A percentile compares a stretch with the other conserved stretches of the same genome.
Evolutionary conservation across 2,113 vertebrate genomes (phyloP).

Genomic region (Trogon melanurus): DNA sequence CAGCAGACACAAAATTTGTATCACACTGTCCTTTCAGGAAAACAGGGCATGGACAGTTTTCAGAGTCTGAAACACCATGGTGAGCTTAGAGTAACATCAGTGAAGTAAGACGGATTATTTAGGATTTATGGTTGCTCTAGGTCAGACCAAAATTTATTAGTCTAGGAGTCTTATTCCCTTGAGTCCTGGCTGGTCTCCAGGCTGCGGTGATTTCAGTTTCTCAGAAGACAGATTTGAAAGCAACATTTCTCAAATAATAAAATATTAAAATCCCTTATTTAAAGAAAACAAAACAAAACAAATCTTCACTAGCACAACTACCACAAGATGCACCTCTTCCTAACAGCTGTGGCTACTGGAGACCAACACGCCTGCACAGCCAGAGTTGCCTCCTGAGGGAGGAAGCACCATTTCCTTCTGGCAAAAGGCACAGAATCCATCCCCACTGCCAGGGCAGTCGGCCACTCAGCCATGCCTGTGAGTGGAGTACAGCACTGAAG

Average conservation of each 20-base stretch:
- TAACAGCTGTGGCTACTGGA: neutral
- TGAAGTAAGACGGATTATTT: conserved; percentile 13
- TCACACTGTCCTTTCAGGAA: neutral
- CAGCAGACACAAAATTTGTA: neutral
- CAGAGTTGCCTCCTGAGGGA: neutral
- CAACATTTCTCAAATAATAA: neutral
- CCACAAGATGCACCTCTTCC: neutral
- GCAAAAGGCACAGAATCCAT: neutral
- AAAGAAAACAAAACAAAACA: neutral
- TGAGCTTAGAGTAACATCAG: neutral
- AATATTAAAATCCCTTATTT: neutral
- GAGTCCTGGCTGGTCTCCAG: neutral
- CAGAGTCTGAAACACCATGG: neutral
- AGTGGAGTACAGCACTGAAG: neutral
- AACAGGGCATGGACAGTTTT: neutral
- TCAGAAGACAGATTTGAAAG: neutral
- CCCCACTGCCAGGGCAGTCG: neutral
- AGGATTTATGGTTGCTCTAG: neutral
- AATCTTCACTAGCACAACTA: neutral
- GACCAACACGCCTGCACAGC: neutral
- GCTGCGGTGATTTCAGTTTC: conserved; percentile 30
- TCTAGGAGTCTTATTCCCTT: conserved; percentile 3
- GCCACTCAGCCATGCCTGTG: neutral
- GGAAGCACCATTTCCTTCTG: neutral
- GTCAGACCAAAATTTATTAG: conserved; percentile 39